These are phyloP conservation scores for Rallus limicola DNA, from an alignment of 2,113 vertebrate genomes.

Conservation along the genomic window DNA sequence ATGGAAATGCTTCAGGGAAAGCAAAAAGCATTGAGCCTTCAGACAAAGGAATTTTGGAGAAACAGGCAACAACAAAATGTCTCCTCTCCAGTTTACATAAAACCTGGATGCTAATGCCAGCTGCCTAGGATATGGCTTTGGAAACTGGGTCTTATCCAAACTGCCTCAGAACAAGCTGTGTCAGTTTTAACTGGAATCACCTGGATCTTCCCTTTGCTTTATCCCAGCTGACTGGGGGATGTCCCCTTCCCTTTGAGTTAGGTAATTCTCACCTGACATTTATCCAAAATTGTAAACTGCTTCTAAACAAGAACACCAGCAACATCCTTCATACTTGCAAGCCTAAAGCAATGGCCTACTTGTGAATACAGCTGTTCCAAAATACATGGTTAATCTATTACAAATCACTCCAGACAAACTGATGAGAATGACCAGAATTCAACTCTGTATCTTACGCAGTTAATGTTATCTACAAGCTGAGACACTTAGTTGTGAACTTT, in stretches of 20 bases:
- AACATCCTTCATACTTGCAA: neutral
- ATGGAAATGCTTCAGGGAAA: neutral
- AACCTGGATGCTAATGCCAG: neutral
- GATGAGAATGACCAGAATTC: neutral
- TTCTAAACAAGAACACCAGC: conserved; percentile 9
- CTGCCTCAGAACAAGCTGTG: neutral
- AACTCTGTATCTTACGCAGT: neutral
- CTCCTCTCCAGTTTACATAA: neutral
- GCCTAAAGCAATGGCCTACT: neutral
- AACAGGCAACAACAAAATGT: neutral
- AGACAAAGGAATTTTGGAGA: neutral
- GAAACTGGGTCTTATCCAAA: neutral
- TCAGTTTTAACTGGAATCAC: conserved; percentile 1
- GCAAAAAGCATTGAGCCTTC: neutral
- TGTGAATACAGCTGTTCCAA: conserved; percentile 12
- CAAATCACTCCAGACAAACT: neutral
- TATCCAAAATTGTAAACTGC: neutral
- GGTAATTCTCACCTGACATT: neutral
- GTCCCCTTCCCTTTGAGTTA: neutral
- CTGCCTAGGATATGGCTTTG: neutral
- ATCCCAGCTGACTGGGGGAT: neutral
- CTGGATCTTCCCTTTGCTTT: neutral
- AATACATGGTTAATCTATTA: neutral
- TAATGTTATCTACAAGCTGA: neutral
- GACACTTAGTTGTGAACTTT: neutral